A percentile compares a stretch with the other conserved stretches of the same genome.
phyloP scores from a whole-genome alignment of 2,113 vertebrate species.

The Potamarius usumacintae region DNA sequence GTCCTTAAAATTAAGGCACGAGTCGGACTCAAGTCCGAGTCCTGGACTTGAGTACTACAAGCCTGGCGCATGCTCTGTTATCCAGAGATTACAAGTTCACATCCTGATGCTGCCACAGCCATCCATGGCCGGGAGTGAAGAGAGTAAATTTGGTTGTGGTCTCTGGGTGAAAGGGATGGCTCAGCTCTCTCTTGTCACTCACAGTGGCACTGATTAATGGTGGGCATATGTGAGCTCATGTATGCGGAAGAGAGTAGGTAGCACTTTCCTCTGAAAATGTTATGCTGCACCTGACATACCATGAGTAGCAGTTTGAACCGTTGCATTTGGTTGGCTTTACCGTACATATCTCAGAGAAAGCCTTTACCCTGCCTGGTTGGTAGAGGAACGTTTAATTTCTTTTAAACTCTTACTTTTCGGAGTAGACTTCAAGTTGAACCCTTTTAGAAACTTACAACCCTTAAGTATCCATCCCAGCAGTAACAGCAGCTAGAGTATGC shows the following conservation, averaged over 20 bases:
- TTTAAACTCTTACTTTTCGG: neutral
- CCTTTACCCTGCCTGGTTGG: neutral
- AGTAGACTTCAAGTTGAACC: neutral
- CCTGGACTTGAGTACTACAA: too few species aligned
- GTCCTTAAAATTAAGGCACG: too few species aligned
- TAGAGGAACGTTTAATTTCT: neutral
- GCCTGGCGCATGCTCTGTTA: neutral
- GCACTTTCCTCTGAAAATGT: neutral
- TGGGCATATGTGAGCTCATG: neutral
- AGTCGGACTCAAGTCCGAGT: too few species aligned
- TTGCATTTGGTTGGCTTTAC: neutral
- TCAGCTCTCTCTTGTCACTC: neutral
- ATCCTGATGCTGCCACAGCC: neutral
- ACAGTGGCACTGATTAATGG: neutral
- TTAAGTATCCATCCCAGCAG: neutral
- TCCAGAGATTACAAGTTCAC: neutral
- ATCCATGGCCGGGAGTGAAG: neutral
- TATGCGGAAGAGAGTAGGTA: neutral
- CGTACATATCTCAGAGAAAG: neutral
- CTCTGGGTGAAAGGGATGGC: neutral
- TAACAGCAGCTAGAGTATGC: neutral
- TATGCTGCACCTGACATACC: neutral
- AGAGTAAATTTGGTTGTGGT: neutral
- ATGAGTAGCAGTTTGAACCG: neutral
- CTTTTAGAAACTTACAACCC: neutral